phyloP scores from a whole-genome alignment of 2,113 vertebrate species.

The Hiodon alosoides region DNA sequence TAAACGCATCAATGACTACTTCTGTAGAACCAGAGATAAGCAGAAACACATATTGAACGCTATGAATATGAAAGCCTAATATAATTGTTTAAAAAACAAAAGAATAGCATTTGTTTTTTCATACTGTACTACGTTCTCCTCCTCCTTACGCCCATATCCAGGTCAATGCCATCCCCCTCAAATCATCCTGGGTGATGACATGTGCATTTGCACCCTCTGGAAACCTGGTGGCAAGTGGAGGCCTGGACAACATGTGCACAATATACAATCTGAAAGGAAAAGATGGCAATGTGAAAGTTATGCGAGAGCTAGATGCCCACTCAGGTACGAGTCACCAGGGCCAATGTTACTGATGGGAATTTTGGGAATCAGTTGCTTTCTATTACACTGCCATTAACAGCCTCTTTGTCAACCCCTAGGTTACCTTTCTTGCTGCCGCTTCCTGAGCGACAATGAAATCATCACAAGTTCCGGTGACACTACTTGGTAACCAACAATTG shows the following conservation, averaged over 20 bases:
- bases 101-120: background rate
- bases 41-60: no score
- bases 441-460: slow-evolving; percentile 65
- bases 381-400: background rate
- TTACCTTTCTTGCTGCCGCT: slow-evolving; percentile 65
- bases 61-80: background rate
- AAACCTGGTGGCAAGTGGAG: slow-evolving; percentile 66
- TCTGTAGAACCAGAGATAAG: no score
- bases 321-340: slow-evolving; percentile 44
- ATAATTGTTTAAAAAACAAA: background rate
- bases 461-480: slow-evolving; percentile 69
- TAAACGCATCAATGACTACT: no score
- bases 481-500: slow-evolving; percentile 56
- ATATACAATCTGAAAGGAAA: slow-evolving; percentile 60
- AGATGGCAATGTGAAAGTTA: slow-evolving; percentile 53
- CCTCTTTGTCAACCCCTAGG: slow-evolving; percentile 42
- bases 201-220: slow-evolving; percentile 66
- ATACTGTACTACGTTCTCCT: background rate
- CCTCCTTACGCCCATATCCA: slow-evolving; percentile 20
- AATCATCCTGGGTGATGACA: slow-evolving; percentile 74
- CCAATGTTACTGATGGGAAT: background rate
- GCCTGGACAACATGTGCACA: slow-evolving; percentile 69
- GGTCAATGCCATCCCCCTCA: slow-evolving; percentile 64
- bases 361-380: no score
- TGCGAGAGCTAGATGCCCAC: slow-evolving; percentile 67